Base-by-base conservation (phyloP, 2,797 vertebrate genomes). In the Liasis olivaceus region DNA sequence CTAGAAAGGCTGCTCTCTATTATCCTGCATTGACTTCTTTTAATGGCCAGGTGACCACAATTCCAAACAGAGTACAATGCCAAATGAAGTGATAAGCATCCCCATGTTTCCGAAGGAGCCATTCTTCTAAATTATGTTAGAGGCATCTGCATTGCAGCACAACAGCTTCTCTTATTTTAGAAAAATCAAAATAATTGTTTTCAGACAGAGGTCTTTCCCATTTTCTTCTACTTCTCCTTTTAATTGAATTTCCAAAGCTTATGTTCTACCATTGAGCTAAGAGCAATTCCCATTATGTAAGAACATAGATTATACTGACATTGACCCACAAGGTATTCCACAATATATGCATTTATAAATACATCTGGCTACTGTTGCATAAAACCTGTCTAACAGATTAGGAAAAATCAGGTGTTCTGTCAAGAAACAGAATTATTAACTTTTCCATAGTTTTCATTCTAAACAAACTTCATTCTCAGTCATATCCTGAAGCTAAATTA, bases 391-490 rank as follows among this genome's bases (percentile, higher is more conserved):
- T 81, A 24, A 86, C 4, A 36, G 11, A 86, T 62, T 90, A 91
- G 92, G 81, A 60, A 13, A 89, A 85, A 56, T 87, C 58, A 58
- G 2, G 15, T 54, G 87, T 93, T 94, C 93, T 85, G 81, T 72
- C 66, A 58, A 5, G 0, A 22, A 4, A 6, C 28, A 28, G 24
- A 86, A 77, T 66, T 47, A 11, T 14, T 24, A 3, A 60, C 86
- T 94, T 93, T 94, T 66, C 85, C 93, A 96, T 62, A 91, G 95
- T 95, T 96, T 95, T 89, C 91, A 94, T 93, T 93, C 91, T 93
- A 93, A 95, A 95, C 87, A 93, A 89, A 89, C 5, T 85, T 95
- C 93, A 94, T 91, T 54, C 91, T 94, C 87, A 94, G 93, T 95
- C 95, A 91, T 62, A 94, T 69, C 14, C 91, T 93, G 92, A 94